Percentiles rank a stretch among this genome's conserved stretches.
These are phyloP conservation scores for Bettongia penicillata DNA, from an alignment of 2,113 vertebrate genomes.

Conservation along the genomic window DNA sequence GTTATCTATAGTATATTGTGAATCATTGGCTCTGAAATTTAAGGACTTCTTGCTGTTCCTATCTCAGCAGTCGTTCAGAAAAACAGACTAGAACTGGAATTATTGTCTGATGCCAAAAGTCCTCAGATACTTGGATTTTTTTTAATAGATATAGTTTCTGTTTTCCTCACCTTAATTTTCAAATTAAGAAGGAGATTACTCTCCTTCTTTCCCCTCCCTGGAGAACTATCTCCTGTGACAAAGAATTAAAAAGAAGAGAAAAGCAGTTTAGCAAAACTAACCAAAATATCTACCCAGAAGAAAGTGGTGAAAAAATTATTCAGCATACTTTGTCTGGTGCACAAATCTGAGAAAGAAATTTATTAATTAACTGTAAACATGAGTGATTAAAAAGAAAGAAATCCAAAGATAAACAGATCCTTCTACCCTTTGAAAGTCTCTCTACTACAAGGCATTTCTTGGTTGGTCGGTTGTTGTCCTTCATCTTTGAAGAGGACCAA, in stretches of 20 bases:
- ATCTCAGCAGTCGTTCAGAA: conserved; percentile 23
- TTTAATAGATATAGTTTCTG: background rate
- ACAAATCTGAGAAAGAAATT: background rate
- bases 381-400: background rate
- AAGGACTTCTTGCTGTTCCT: background rate
- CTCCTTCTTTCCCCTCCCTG: background rate
- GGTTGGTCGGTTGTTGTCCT: too few species aligned
- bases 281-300: background rate
- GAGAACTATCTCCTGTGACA: background rate
- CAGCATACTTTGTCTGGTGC: background rate
- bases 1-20: background rate
- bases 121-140: background rate
- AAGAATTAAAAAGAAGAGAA: background rate
- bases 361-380: background rate
- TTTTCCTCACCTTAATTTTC: background rate
- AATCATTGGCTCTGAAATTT: background rate
- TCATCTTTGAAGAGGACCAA: too few species aligned
- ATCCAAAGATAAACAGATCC: background rate
- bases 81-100: background rate
- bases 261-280: background rate
- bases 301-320: background rate
- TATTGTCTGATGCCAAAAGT: background rate
- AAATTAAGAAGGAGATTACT: background rate
- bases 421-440: background rate
- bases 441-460: background rate